A percentile compares a stretch with the other conserved stretches of the same genome.
Evolutionary conservation across 2,888 invertebrate species (phyloP).

Genomic region (Pollenia labialis): DNA sequence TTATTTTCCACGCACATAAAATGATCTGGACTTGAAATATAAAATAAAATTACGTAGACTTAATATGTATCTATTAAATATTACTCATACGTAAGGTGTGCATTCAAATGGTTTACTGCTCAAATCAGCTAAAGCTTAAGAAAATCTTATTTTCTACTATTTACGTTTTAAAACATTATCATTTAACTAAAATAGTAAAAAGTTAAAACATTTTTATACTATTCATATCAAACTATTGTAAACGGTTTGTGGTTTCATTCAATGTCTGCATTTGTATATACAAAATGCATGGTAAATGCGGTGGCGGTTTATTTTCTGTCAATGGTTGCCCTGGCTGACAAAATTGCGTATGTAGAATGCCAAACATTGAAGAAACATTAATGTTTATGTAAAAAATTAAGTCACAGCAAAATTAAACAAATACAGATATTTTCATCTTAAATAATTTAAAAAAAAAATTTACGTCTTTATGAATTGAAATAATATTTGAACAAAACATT

Average conservation of each 20-base stretch:
- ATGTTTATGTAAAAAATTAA: conserved; percentile 4
- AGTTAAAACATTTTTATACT: neutral
- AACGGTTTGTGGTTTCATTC: conserved; percentile 40
- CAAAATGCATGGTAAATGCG: conserved; percentile 39
- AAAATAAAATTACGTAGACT: neutral
- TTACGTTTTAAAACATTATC: too few species aligned
- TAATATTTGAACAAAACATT: neutral
- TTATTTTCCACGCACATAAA: too few species aligned
- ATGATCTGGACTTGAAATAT: too few species aligned
- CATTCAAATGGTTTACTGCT: too few species aligned
- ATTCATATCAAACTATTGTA: neutral
- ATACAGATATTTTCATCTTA: too few species aligned
- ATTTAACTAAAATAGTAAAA: too few species aligned
- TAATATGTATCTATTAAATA: neutral
- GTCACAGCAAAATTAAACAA: conserved; percentile 4
- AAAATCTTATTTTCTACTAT: too few species aligned
- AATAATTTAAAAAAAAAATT: neutral
- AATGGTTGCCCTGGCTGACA: conserved; percentile 39
- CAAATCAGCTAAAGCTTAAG: too few species aligned
- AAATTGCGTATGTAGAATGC: conserved; percentile 8
- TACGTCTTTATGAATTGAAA: neutral
- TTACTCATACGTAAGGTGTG: neutral
- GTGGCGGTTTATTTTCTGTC: conserved; percentile 45
- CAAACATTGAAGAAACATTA: neutral
- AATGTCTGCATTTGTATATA: conserved; percentile 43